Evolutionary conservation across 2,113 vertebrate species (phyloP).

Genomic region (Lepus timidus): DNA sequence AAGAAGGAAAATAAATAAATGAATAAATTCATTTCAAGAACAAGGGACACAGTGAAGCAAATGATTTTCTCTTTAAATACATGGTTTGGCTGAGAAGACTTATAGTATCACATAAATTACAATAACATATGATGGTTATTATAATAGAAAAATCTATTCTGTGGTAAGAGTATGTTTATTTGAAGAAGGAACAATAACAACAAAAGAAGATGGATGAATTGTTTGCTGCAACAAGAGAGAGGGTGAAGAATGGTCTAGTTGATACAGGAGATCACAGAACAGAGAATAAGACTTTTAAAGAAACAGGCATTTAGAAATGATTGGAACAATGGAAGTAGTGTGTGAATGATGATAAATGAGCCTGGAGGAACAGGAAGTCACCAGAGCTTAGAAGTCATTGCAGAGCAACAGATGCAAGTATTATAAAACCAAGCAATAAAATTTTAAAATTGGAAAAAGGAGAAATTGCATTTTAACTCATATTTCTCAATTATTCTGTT

Average conservation of each 20-base stretch:
- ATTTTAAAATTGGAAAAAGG: neutral
- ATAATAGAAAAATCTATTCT: neutral
- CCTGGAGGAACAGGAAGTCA: too few relatives aligned
- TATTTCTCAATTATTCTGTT: neutral
- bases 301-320: neutral
- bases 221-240: neutral
- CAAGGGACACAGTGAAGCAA: neutral
- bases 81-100: neutral
- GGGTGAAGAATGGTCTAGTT: neutral
- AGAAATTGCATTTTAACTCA: neutral
- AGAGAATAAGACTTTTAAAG: neutral
- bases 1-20: neutral
- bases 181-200: neutral
- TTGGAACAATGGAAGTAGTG: fast-evolving
- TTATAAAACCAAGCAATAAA: neutral
- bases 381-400: neutral
- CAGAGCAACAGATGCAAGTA: neutral
- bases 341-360: neutral
- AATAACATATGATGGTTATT: neutral
- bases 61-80: neutral
- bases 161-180: neutral
- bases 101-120: neutral
- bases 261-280: neutral
- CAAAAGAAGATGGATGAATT: neutral
- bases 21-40: neutral